A percentile compares a stretch with the other conserved stretches of the same genome.
Evolutionary conservation across 2,888 invertebrate genomes (phyloP).

Genomic region (Zhuqinia jingwanae): DNA sequence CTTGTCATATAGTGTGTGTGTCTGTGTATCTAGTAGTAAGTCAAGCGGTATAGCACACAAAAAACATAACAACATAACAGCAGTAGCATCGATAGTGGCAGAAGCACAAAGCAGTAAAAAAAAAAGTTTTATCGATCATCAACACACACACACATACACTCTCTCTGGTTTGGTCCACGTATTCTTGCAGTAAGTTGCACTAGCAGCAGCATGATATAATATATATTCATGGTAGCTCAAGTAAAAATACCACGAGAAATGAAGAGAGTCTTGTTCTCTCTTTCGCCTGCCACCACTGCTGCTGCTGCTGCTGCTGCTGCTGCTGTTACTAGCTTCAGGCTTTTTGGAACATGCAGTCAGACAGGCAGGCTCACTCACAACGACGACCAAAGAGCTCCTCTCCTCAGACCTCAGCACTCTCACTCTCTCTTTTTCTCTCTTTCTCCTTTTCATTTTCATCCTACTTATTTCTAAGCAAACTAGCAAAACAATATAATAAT

Average conservation of each 20-base stretch:
- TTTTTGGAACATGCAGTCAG: neutral
- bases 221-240: neutral
- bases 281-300: too few relatives aligned
- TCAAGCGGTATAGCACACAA: constrained; percentile 23
- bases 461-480: neutral
- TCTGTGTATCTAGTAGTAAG: neutral
- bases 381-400: too few relatives aligned
- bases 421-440: neutral
- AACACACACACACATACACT: constrained; percentile 18
- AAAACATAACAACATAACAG: neutral
- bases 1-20: too few relatives aligned
- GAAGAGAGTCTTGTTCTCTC: neutral
- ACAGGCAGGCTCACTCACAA: neutral
- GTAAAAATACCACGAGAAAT: constrained; percentile 34
- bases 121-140: constrained; percentile 51
- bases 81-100: neutral
- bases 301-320: too few relatives aligned
- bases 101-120: constrained; percentile 15
- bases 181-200: neutral
- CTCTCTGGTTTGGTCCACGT: constrained; percentile 16
- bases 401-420: neutral
- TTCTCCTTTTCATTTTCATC: constrained; percentile 20
- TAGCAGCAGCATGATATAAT: neutral
- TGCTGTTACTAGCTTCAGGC: constrained; percentile 23
- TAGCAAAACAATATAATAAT: constrained; percentile 13